Evolutionary conservation across 2,888 invertebrate genomes (phyloP), one percentile per base, ranked within the genome.

Genomic region (Callinectes sapidus): DNA sequence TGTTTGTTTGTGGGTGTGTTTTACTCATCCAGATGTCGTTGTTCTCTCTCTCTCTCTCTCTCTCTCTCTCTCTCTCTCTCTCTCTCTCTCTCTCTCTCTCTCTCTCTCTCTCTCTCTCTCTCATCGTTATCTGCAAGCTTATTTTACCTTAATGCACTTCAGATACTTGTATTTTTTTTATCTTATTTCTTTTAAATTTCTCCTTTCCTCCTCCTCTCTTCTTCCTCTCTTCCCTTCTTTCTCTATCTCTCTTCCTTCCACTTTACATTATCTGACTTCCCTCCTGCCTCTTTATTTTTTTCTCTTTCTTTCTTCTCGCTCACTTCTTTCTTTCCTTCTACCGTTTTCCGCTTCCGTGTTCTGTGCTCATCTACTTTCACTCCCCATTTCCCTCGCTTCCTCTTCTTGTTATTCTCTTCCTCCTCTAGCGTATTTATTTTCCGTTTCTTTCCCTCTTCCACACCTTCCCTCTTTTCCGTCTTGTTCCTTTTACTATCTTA

Each of bases 61-160:
- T 77, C 77, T 77, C 77, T 77, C 77, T 77, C 77, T 77, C 77
- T 77, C 77, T 77, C 77, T 77, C 77, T 77, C 77, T 77, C 77
- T 77, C 77, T 77, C 77, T 77, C 77, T 77, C 77, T 77, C 81
- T 81, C 81, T 81, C 81, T 81, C 81, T 81, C 81, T 81, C 81
- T 81, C 71, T 71, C 71, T 71, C 71, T 71, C 71, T 71, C 71
- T 71, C 71, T 71, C 71, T 71, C 71, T 71, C 71, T 71, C 71
- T 71, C 28, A 14, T 35, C 32, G 32, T 81, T 81, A 32, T 16
- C 32, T 81, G 81, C 32, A 35, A 35, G 81, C 81, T 81, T 35
- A 35, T 81, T 81, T 81, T 35, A 32, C 81, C 35, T 81, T 81
- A 81, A 81, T 81, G 81, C 81, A 81, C 81, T 81, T 81, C 81